Evolutionary conservation across 2,797 vertebrate species (phyloP), one percentile per base, ranked within the genome.

Genomic region (Lacerta viridis): DNA sequence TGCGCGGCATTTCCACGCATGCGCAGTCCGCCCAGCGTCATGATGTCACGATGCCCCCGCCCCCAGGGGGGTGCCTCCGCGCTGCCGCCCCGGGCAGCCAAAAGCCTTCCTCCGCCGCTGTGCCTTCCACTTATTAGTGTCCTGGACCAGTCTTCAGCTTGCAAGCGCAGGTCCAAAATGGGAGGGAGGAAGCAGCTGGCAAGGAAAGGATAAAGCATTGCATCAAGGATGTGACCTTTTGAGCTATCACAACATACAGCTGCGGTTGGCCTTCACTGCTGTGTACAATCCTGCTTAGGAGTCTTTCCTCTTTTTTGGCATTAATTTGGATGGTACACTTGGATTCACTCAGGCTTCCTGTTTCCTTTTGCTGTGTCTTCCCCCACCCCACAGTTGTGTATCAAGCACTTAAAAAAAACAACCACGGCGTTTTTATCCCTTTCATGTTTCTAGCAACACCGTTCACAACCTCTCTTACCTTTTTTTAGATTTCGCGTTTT

Each of bases 361-460:
- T 69, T 33, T 33, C 25, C 64, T 66, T 81, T 87, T 71, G 68
- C 66, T 74, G 39, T 15, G 11, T 3, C 13, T 41, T 36, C 64
- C 6, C n/a, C 27, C 8, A 3, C 36, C 20, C n/a, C 7, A 7
- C 25, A 50, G 41, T 17, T 13, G 27, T 36, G 69, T 71, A 68
- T 85, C 61, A 71, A 36, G 27, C 64, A 78, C 23, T 68, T 88
- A 69, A 59, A 41, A 15, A 76, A 89, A 81, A 39, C 20, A 33
- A 33, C 33, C 33, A 25, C 71, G 18, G 59, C 25, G 4, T 75
- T 55, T 55, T 55, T n/a, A 18, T n/a, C 72, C 82, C 92, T 94
- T 95, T 94, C 90, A 92, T 88, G 91, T 81, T n/a, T 93, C 93
- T 75, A 68, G 64, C 33, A 89, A 76, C 11, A 18, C 25, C 84